These are phyloP conservation scores for Gymnocypris eckloni DNA, from an alignment of 2,797 vertebrate genomes.

Conservation along the genomic window DNA sequence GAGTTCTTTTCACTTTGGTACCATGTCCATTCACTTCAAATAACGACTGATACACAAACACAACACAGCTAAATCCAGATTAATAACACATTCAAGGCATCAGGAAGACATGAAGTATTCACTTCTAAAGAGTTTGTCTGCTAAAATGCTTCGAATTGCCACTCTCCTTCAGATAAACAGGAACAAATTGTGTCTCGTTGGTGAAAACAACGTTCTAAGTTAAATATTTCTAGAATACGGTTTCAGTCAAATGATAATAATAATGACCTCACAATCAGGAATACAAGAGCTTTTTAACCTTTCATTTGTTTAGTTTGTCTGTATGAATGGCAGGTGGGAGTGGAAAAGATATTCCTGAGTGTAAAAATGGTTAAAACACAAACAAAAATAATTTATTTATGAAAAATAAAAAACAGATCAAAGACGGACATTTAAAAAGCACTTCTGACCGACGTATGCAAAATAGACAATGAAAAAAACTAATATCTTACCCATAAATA, in stretches of 20 bases:
- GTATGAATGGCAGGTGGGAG: slow-evolving; percentile 75
- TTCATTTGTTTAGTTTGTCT: slow-evolving; percentile 63
- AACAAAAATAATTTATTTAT: slow-evolving; percentile 13
- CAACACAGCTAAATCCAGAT: slow-evolving; percentile 77
- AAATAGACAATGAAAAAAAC: slow-evolving; percentile 64
- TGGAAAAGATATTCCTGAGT: slow-evolving; percentile 95
- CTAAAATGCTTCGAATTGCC: slow-evolving; percentile 25
- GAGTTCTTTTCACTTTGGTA: slow-evolving; percentile 58
- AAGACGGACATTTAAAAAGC: slow-evolving; percentile 80
- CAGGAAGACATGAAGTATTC: slow-evolving; percentile 86
- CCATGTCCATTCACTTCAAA: slow-evolving; percentile 76
- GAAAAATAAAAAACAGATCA: slow-evolving; percentile 71
- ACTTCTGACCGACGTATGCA: slow-evolving; percentile 82
- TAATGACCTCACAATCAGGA: slow-evolving; percentile 6
- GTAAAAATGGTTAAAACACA: slow-evolving; percentile 83
- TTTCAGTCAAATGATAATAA: slow-evolving; percentile 1
- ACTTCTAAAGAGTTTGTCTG: slow-evolving; percentile 28
- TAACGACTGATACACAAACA: slow-evolving; percentile 84
- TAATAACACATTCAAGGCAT: slow-evolving; percentile 68
- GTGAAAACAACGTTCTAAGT: slow-evolving; percentile 41
- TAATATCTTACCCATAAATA: slow-evolving; percentile 80
- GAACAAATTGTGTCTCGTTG: slow-evolving; percentile 20
- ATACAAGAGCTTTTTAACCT: slow-evolving; percentile 29
- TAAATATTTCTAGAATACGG: slow-evolving; percentile 38
- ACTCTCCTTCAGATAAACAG: slow-evolving; percentile 17